phyloP scores from a whole-genome alignment of 2,797 vertebrate species.

The Myotis myotis region DNA sequence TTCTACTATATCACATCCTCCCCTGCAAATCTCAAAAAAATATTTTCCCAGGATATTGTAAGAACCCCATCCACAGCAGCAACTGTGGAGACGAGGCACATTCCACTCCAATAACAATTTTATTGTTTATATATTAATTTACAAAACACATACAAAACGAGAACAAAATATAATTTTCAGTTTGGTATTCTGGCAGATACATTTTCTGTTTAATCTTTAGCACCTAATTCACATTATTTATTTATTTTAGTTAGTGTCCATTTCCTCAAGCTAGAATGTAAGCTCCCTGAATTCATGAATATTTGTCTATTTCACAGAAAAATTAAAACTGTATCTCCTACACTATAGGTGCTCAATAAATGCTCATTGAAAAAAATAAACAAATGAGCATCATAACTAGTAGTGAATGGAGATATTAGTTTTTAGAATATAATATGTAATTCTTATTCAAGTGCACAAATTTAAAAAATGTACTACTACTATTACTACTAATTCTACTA shows the following conservation, averaged over 20 bases:
- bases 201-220: neutral
- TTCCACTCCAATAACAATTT: neutral
- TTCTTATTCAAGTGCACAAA: neutral
- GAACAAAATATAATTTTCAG: neutral
- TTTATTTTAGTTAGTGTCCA: neutral
- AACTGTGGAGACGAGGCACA: neutral
- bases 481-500: neutral
- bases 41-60: neutral
- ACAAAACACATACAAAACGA: neutral
- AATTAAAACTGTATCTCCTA: neutral
- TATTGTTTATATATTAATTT: neutral
- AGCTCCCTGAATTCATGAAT: neutral
- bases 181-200: neutral
- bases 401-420: neutral
- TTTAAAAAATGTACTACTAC: neutral
- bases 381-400: neutral
- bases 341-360: neutral
- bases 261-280: neutral
- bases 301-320: neutral
- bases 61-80: neutral
- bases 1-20: neutral
- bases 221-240: neutral
- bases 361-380: neutral
- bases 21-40: neutral
- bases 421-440: neutral